Percentiles rank a stretch among this genome's conserved stretches.
phyloP scores from a whole-genome alignment of 2,888 invertebrate species.

The Oegoconia quadripuncta region DNA sequence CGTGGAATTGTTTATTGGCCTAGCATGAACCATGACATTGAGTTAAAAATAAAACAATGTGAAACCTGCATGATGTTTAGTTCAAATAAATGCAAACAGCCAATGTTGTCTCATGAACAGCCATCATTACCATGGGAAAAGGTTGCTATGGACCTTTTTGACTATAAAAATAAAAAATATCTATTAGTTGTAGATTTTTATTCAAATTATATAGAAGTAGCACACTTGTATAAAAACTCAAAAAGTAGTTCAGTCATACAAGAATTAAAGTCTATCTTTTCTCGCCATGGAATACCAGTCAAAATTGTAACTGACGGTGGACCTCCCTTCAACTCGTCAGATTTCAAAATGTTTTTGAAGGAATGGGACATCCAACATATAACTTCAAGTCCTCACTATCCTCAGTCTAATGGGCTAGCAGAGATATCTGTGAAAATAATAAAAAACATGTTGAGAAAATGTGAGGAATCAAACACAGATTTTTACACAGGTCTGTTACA shows the following conservation, averaged over 20 bases:
- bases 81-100: too few species aligned
- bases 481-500: too few species aligned
- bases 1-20: slow-evolving; percentile 18
- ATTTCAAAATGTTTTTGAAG: slow-evolving; percentile 6
- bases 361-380: slow-evolving; percentile 14
- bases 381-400: slow-evolving; percentile 9
- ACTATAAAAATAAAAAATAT: too few species aligned
- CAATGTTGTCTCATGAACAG: too few species aligned
- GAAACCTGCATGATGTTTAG: too few species aligned
- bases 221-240: neutral
- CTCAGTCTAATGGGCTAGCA: slow-evolving; percentile 12
- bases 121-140: too few species aligned
- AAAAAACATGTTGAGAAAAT: too few species aligned
- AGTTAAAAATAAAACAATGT: too few species aligned
- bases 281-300: slow-evolving; percentile 14
- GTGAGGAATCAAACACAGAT: too few species aligned
- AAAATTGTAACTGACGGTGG: slow-evolving; percentile 7
- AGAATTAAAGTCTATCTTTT: slow-evolving; percentile 11
- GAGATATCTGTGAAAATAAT: too few species aligned
- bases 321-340: slow-evolving; percentile 8
- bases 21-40: slow-evolving; percentile 15
- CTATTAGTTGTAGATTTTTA: too few species aligned
- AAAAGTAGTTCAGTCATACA: slow-evolving; percentile 2
- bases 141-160: neutral
- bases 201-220: slow-evolving; percentile 14